Conservation (phyloP, 2,113 vertebrate species). For the Benitochromis conjunctus region DNA sequence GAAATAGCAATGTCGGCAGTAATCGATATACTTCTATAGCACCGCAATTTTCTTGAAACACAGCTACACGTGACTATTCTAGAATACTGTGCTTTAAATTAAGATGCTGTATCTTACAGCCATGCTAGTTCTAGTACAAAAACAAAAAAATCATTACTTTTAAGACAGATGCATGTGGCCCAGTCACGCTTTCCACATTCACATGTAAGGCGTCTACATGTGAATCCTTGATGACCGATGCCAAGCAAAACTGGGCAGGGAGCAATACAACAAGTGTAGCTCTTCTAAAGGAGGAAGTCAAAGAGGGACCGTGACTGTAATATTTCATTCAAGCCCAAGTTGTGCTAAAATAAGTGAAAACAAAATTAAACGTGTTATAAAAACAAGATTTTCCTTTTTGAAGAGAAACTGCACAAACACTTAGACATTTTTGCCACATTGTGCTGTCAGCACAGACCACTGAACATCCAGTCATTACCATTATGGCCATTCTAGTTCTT, state of each 20-base stretch:
- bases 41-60: not conserved
- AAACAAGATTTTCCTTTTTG: not conserved
- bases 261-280: not conserved
- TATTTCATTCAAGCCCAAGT: not conserved
- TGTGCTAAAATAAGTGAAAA: not conserved
- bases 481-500: not conserved
- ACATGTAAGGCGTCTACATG: not conserved
- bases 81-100: not conserved
- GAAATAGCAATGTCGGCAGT: not conserved
- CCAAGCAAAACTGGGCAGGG: not conserved
- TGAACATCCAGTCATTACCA: accelerated
- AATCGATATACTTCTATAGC: accelerated
- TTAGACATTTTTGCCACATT: too few relatives aligned
- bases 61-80: not conserved
- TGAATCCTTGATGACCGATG: not conserved
- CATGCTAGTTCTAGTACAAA: not conserved
- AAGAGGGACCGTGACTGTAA: not conserved
- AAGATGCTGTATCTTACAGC: not conserved
- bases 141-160: not conserved
- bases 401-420: not conserved
- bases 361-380: not conserved
- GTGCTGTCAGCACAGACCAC: not conserved
- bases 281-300: not conserved
- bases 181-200: not conserved
- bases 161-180: not conserved